Percentiles rank a stretch among this genome's conserved stretches.
Evolutionary conservation across 2,888 invertebrate genomes (phyloP).

Genomic region (Calliscelio sp.): DNA sequence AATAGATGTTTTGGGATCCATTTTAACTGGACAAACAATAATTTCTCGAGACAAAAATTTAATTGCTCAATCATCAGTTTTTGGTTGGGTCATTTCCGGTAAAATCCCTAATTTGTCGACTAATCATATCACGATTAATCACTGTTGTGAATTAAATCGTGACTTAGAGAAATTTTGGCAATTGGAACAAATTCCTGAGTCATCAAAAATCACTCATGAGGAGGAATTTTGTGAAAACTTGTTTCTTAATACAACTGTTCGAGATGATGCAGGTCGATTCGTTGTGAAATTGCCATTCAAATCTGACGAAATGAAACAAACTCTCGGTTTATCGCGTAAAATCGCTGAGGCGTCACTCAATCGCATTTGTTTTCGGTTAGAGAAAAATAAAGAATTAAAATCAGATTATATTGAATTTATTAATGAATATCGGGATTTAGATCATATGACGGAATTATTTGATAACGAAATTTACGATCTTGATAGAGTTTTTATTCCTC

Average conservation of each 20-base stretch:
- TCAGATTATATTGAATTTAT: not conserved
- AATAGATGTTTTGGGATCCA: not conserved
- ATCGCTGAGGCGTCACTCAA: not conserved
- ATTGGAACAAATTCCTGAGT: not conserved
- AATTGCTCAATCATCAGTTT: not conserved
- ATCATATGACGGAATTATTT: not conserved
- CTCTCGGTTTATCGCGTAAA: not conserved
- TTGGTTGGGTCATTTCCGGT: constrained; percentile 18
- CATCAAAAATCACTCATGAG: not conserved
- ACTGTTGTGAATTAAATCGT: not conserved
- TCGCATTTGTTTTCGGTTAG: not conserved
- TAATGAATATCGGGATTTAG: not conserved
- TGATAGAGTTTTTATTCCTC: not conserved
- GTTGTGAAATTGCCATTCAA: constrained; percentile 1
- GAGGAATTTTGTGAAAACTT: not conserved
- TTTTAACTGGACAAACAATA: not conserved
- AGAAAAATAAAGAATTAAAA: not conserved
- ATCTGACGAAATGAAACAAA: not conserved
- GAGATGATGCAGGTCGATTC: not conserved
- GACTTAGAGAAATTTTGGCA: not conserved
- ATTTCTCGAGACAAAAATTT: constrained; percentile 3
- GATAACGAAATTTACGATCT: not conserved
- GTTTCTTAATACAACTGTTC: not conserved
- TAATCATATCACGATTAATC: not conserved
- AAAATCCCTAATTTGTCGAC: not conserved